A percentile compares a stretch with the other conserved stretches of the same genome.
These are phyloP conservation scores for Drosophila sp. DNA, from an alignment of 1,140 invertebrate species.

Conservation along the genomic window DNA sequence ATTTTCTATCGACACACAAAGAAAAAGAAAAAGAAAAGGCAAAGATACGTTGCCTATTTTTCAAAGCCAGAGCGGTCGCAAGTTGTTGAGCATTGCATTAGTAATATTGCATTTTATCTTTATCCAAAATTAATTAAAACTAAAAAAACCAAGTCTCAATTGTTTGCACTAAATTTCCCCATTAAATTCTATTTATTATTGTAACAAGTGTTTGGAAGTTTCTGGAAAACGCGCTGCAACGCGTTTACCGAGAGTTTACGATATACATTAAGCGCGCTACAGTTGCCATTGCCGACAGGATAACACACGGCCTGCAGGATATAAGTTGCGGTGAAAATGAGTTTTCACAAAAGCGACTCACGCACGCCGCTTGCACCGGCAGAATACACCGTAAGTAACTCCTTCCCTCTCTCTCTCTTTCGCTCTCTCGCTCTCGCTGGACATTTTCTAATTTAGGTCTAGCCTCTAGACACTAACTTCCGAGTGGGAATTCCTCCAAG, in stretches of 20 bases:
- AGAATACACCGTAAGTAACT: conserved; percentile 81
- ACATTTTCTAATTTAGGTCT: conserved; percentile 9
- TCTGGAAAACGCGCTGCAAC: conserved; percentile 49
- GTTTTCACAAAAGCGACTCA: conserved; percentile 84
- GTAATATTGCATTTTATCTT: conserved; percentile 79
- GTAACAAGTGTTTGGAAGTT: conserved; percentile 75
- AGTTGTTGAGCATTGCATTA: conserved; percentile 68
- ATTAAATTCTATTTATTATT: conserved; percentile 76
- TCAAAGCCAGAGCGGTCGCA: conserved; percentile 52
- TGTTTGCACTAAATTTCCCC: conserved; percentile 69
- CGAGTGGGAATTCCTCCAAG: neutral
- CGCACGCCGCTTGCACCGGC: conserved; percentile 79
- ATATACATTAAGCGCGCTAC: conserved; percentile 44
- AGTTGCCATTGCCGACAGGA: conserved; percentile 51
- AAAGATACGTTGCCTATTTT: conserved; percentile 38
- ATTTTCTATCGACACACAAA: conserved; percentile 4
- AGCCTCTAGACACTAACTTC: neutral
- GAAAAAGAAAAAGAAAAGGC: conserved; percentile 7
- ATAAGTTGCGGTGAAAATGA: conserved; percentile 64
- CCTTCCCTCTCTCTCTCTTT: too few relatives aligned
- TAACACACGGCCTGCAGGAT: conserved; percentile 25
- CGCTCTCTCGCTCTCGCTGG: neutral
- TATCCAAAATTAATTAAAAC: conserved; percentile 39
- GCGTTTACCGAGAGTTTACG: conserved; percentile 51
- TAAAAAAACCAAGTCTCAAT: conserved; percentile 51